Percentiles rank a stretch among this genome's conserved stretches.
These are phyloP conservation scores for Scaptomyza flava DNA, from an alignment of 2,888 invertebrate species.

Conservation along the genomic window DNA sequence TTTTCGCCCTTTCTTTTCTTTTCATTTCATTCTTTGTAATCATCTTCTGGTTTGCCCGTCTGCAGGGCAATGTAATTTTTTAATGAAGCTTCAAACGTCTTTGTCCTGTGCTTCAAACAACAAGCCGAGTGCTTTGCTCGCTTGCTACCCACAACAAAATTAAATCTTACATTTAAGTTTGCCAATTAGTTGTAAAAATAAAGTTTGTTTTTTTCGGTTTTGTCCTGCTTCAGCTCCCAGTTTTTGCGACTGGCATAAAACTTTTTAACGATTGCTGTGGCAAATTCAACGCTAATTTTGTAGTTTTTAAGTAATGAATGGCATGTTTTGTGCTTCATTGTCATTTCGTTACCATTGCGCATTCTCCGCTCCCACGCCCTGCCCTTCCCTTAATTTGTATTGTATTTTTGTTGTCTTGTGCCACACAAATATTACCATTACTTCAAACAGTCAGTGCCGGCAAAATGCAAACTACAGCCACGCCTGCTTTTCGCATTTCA, in stretches of 20 bases:
- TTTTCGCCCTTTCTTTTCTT: not conserved
- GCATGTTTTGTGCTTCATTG: slow-evolving; percentile 73
- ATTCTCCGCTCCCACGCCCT: slow-evolving; percentile 12
- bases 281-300: slow-evolving; percentile 74
- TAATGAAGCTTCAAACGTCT: slow-evolving; percentile 74
- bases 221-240: slow-evolving; percentile 4
- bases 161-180: slow-evolving; percentile 81
- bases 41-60: slow-evolving; percentile 37
- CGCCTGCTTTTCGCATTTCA: slow-evolving; percentile 4
- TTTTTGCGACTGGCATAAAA: slow-evolving; percentile 37
- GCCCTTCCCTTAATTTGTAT: not conserved
- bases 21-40: not conserved
- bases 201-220: slow-evolving; percentile 59
- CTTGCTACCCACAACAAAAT: slow-evolving; percentile 66
- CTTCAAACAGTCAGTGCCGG: slow-evolving; percentile 35
- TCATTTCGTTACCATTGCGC: slow-evolving; percentile 57
- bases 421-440: slow-evolving; percentile 65
- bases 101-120: slow-evolving; percentile 53
- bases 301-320: slow-evolving; percentile 79
- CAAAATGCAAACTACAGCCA: slow-evolving; percentile 57
- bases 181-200: slow-evolving; percentile 82
- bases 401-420: slow-evolving; percentile 15
- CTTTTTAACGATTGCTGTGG: slow-evolving; percentile 72
- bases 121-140: slow-evolving; percentile 27
- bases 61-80: slow-evolving; percentile 72